Percentiles rank a stretch among this genome's conserved stretches.
These are phyloP conservation scores for Oryzias dopingdopingensis DNA, from an alignment of 2,797 vertebrate genomes.

Conservation along the genomic window DNA sequence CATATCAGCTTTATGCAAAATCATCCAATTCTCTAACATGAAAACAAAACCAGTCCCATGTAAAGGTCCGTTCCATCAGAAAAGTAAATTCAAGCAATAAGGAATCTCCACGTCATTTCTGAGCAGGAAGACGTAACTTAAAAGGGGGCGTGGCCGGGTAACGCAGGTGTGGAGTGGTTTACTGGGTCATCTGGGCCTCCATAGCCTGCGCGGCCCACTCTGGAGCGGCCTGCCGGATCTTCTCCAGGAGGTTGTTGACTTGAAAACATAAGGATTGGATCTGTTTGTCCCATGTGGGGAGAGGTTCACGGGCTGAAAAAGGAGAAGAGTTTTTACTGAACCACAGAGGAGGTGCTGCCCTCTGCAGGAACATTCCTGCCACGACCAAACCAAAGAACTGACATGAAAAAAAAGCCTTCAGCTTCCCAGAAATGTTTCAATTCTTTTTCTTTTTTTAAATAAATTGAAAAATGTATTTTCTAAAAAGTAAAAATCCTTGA, in stretches of 20 bases:
- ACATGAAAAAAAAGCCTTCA: too few species aligned
- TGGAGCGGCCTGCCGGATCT: constrained; percentile 91
- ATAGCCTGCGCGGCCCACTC: constrained; percentile 97
- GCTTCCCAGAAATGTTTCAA: too few species aligned
- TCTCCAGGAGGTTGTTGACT: constrained; percentile 97
- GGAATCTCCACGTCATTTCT: constrained; percentile 9
- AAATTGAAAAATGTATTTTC: too few species aligned
- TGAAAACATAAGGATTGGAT: constrained; percentile 99
- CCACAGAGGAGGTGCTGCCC: too few species aligned
- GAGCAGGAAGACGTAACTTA: constrained; percentile 23
- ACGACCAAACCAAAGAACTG: too few species aligned
- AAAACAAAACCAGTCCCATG: constrained; percentile 4
- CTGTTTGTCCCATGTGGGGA: constrained; percentile 99
- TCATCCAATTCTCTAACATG: too few species aligned
- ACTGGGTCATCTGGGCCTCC: constrained; percentile 98
- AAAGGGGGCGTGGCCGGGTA: background rate
- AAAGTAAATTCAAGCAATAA: constrained; percentile 6
- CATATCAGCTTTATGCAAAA: too few species aligned
- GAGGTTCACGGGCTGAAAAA: constrained; percentile 88
- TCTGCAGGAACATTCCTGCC: too few species aligned
- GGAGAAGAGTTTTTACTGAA: background rate
- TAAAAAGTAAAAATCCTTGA: too few species aligned
- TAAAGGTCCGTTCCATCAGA: background rate
- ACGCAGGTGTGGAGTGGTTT: constrained; percentile 33
- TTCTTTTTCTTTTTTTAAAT: too few species aligned